These are phyloP conservation scores for Diarsia mendica DNA, from an alignment of 2,888 invertebrate species.

Conservation along the genomic window DNA sequence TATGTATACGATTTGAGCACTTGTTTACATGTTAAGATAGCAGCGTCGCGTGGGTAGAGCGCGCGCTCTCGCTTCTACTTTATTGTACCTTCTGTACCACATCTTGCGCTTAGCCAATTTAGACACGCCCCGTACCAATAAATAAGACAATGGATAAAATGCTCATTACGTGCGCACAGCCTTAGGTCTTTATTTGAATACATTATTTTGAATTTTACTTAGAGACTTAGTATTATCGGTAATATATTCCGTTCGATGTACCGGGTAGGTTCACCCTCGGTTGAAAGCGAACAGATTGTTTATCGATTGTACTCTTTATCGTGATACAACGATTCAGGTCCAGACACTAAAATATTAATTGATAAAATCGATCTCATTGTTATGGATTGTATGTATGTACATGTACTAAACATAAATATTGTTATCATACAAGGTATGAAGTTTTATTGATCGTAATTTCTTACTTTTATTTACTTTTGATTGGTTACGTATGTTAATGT, in stretches of 20 bases:
- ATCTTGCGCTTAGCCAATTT: constrained; percentile 78
- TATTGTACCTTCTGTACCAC: constrained; percentile 72
- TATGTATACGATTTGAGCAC: constrained; percentile 90
- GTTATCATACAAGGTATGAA: constrained; percentile 91
- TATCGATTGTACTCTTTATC: constrained; percentile 66
- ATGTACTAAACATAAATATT: constrained; percentile 84
- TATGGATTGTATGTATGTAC: constrained; percentile 85
- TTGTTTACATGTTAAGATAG: constrained; percentile 90
- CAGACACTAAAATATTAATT: constrained; percentile 79
- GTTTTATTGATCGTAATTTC: constrained; percentile 74
- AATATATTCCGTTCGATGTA: constrained; percentile 60
- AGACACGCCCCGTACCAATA: constrained; percentile 72
- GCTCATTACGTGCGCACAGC: constrained; percentile 62
- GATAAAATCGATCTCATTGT: constrained; percentile 89
- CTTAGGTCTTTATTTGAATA: constrained; percentile 63
- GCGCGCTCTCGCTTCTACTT: constrained; percentile 75
- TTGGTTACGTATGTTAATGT: constrained; percentile 81
- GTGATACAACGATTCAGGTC: constrained; percentile 85
- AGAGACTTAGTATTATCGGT: constrained; percentile 59
- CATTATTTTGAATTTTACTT: constrained; percentile 60
- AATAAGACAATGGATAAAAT: constrained; percentile 71
- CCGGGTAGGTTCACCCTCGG: constrained; percentile 45
- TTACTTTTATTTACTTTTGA: constrained; percentile 77
- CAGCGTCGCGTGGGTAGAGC: constrained; percentile 81
- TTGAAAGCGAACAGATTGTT: constrained; percentile 54